Evolutionary conservation across 2,888 invertebrate genomes (phyloP).

Genomic region (Leptopilina drosophilae): DNA sequence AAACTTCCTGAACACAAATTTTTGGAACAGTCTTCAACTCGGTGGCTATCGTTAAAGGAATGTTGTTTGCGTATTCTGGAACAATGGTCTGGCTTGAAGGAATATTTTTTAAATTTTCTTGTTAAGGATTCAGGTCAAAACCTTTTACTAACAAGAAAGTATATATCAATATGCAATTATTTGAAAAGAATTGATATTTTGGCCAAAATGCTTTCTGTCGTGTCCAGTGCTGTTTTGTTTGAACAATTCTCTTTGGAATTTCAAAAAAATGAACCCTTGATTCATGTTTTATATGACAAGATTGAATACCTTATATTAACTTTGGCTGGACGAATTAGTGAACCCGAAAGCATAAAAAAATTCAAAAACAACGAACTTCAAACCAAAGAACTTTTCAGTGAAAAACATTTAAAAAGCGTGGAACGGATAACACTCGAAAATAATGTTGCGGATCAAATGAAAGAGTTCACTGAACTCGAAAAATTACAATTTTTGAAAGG

Average conservation of each 20-base stretch:
- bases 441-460: neutral
- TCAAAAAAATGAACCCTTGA: conserved; percentile 7
- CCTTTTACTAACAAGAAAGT: conserved; percentile 1
- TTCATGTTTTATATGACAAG: conserved; percentile 5
- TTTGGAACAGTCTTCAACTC: neutral
- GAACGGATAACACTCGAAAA: neutral
- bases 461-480: conserved; percentile 7
- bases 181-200: neutral
- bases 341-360: neutral
- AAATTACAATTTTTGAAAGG: conserved; percentile 5
- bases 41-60: neutral
- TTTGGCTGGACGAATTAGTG: neutral
- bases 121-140: neutral
- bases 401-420: neutral
- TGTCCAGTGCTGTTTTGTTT: neutral
- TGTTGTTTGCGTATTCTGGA: neutral
- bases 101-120: conserved; percentile 6
- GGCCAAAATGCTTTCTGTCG: neutral
- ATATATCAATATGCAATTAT: neutral
- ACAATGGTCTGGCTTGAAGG: neutral
- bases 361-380: neutral
- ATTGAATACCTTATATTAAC: neutral
- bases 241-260: neutral
- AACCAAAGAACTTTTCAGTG: conserved; percentile 11
- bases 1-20: conserved; percentile 3